Evolutionary conservation across 2,113 vertebrate genomes (phyloP).

Genomic region (Otus sunia): DNA sequence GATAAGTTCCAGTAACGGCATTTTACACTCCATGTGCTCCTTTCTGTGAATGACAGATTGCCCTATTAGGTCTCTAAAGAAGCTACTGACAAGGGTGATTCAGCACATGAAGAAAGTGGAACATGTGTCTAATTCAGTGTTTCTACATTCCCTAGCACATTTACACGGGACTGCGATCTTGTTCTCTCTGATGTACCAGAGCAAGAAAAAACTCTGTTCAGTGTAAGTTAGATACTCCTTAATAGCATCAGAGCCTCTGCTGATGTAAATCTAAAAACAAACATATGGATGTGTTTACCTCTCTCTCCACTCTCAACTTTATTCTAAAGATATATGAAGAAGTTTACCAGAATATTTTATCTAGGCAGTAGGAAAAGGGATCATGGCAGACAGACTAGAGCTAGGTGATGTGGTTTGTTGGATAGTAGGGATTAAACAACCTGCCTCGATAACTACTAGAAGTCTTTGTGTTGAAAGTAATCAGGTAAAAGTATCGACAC

Average conservation of each 20-base stretch:
- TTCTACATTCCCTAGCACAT: neutral
- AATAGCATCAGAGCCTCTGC: neutral
- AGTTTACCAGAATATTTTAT: neutral
- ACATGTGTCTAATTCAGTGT: neutral
- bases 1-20: conserved; percentile 45
- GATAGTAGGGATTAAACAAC: neutral
- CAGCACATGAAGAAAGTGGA: neutral
- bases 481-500: neutral
- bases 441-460: neutral
- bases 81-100: conserved; percentile 28
- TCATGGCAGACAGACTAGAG: neutral
- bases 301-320: neutral
- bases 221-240: neutral
- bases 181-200: neutral
- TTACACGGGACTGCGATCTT: neutral
- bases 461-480: neutral
- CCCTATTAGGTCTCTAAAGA: conserved; percentile 17
- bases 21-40: conserved; percentile 32
- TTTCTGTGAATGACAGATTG: conserved; percentile 55
- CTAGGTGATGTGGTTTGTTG: neutral
- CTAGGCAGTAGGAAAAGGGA: neutral
- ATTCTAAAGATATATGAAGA: neutral
- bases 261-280: neutral
- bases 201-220: neutral
- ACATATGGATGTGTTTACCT: neutral